Evolutionary conservation across 2,113 vertebrate genomes (phyloP).

Genomic region (Collichthys lucidus): DNA sequence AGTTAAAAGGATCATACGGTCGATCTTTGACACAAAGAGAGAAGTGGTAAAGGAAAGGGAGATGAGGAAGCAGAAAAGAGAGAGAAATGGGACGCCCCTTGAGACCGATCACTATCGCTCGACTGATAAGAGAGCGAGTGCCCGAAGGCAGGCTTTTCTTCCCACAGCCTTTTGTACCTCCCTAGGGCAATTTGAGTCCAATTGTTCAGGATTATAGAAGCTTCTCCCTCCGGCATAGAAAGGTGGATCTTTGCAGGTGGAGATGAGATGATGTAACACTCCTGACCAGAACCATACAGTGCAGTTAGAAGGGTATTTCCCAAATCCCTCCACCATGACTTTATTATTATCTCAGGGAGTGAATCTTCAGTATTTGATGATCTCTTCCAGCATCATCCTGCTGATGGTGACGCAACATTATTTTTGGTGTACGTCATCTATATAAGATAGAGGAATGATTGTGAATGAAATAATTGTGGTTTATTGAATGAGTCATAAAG

Average conservation of each 20-base stretch:
- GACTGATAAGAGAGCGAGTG: constrained; percentile 69
- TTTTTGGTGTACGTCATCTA: constrained; percentile 9
- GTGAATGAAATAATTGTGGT: constrained; percentile 32
- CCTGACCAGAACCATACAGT: background rate
- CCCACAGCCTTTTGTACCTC: constrained; percentile 66
- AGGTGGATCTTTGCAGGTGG: constrained; percentile 65
- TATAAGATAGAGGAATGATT: background rate
- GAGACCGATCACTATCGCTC: constrained; percentile 71
- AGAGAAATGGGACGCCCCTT: constrained; percentile 61
- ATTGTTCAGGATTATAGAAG: constrained; percentile 65
- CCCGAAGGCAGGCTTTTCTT: constrained; percentile 67
- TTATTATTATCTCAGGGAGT: constrained; percentile 3
- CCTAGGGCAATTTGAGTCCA: constrained; percentile 63
- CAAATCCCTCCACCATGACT: constrained; percentile 12
- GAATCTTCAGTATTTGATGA: background rate
- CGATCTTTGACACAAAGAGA: constrained; percentile 32
- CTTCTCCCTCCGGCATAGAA: constrained; percentile 60
- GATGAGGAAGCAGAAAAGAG: constrained; percentile 51
- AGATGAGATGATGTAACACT: constrained; percentile 49
- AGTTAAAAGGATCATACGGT: constrained; percentile 29
- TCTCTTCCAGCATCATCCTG: background rate
- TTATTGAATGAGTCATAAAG: constrained; percentile 41
- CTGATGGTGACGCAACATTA: constrained; percentile 14
- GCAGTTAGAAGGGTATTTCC: constrained; percentile 25
- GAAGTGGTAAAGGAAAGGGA: constrained; percentile 37